Conservation (phyloP, 2,113 vertebrate species). For the Halichoerus grypus region DNA sequence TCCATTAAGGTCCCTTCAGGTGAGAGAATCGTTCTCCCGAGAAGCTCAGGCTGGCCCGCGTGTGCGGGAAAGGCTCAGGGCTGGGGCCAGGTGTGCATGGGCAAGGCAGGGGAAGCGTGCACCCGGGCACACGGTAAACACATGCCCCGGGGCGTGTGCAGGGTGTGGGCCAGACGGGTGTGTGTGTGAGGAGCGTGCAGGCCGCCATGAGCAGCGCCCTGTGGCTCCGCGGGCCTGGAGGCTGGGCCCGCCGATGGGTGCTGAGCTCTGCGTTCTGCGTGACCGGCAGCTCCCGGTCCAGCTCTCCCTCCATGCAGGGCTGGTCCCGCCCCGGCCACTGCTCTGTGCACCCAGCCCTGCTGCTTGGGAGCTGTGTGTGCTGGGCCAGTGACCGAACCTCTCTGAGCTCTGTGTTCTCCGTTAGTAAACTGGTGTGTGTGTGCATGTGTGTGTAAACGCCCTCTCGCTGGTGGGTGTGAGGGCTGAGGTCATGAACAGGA, state of each 20-base stretch:
- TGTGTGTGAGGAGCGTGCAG: background rate
- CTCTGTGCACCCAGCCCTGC: background rate
- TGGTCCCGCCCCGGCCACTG: background rate
- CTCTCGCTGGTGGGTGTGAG: background rate
- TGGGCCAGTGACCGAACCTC: background rate
- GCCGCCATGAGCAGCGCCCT: background rate
- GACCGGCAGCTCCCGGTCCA: background rate
- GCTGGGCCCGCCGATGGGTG: rapidly evolving
- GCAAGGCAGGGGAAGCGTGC: rapidly evolving
- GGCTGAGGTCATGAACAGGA: no score
- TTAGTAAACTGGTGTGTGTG: background rate
- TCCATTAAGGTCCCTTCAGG: background rate
- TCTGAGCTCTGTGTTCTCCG: background rate
- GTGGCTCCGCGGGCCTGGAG: background rate
- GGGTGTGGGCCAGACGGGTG: rapidly evolving
- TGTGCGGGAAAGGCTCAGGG: rapidly evolving
- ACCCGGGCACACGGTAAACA: no score
- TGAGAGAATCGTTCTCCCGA: background rate
- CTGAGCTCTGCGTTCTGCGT: background rate
- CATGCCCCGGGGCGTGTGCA: background rate
- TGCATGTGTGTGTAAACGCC: background rate
- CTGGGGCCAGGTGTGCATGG: no score
- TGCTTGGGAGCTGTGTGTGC: background rate
- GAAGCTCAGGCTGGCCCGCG: background rate
- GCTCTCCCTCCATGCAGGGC: background rate